Evolutionary conservation across 2,797 vertebrate genomes (phyloP).

Genomic region (Gymnopithys bicolor): DNA sequence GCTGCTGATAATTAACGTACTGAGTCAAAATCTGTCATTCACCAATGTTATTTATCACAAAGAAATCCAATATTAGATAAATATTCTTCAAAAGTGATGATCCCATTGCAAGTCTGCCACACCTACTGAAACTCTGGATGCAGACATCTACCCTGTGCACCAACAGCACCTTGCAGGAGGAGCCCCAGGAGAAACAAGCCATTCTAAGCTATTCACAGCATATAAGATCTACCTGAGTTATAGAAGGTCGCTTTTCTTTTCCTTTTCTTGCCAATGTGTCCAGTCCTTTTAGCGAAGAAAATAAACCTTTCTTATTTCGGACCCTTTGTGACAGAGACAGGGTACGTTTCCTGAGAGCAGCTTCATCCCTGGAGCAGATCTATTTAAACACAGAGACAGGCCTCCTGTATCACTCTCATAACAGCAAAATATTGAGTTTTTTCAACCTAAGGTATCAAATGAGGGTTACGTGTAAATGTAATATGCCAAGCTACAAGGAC

Average conservation of each 20-base stretch:
- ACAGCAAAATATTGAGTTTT: background rate
- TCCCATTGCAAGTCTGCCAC: background rate
- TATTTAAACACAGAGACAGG: slow-evolving; percentile 64
- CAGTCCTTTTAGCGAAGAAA: slow-evolving; percentile 92
- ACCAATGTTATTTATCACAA: background rate
- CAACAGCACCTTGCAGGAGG: background rate
- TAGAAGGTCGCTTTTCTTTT: slow-evolving; percentile 87
- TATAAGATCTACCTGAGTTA: slow-evolving; percentile 82
- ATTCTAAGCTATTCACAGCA: background rate
- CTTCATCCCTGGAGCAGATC: slow-evolving; percentile 93
- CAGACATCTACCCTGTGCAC: background rate
- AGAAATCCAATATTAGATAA: background rate
- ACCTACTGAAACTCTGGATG: background rate
- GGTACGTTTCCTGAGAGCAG: slow-evolving; percentile 87
- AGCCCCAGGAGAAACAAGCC: background rate
- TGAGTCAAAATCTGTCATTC: background rate
- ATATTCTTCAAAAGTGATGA: background rate
- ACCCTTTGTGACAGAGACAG: slow-evolving; percentile 85
- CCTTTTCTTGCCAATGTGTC: slow-evolving; percentile 88
- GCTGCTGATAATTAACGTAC: background rate
- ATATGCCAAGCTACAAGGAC: background rate
- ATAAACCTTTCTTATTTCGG: slow-evolving; percentile 86
- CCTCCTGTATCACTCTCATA: background rate
- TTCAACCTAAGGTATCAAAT: background rate
- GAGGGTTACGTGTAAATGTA: background rate